These are phyloP conservation scores for Idris sp. DNA, from an alignment of 1,140 invertebrate species.

Conservation along the genomic window DNA sequence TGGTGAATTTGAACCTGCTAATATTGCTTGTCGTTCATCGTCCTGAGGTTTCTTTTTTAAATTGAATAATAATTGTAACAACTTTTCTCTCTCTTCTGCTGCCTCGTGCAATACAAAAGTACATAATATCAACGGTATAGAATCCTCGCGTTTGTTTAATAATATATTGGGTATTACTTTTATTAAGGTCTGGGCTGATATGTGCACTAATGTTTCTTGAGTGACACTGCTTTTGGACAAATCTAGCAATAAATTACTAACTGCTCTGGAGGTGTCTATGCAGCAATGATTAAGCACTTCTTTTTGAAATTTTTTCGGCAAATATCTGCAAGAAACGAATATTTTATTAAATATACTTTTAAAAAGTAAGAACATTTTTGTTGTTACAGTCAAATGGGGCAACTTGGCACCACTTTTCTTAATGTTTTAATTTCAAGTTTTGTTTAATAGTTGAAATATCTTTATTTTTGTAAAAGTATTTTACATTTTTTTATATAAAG, in stretches of 20 bases:
- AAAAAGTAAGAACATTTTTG: too few species aligned
- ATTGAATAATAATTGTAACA: constrained; percentile 86
- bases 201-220: constrained; percentile 73
- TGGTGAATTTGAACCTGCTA: constrained; percentile 77
- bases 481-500: too few species aligned
- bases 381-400: too few species aligned
- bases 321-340: constrained; percentile 66
- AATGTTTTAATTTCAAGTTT: too few species aligned
- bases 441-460: too few species aligned
- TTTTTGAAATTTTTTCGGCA: constrained; percentile 79
- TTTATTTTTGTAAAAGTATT: too few species aligned
- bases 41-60: constrained; percentile 86
- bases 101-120: constrained; percentile 83
- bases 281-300: constrained; percentile 77
- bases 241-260: constrained; percentile 72
- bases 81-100: constrained; percentile 81
- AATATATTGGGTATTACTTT: constrained; percentile 85
- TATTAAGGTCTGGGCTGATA: constrained; percentile 78
- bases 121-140: constrained; percentile 85
- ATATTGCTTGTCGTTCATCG: constrained; percentile 84
- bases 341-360: too few species aligned
- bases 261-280: constrained; percentile 66
- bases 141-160: constrained; percentile 84
- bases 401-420: too few species aligned
- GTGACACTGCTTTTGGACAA: constrained; percentile 73